A percentile compares a stretch with the other conserved stretches of the same genome.
Evolutionary conservation across 1,140 invertebrate species (phyloP).

Genomic region (Gryon sp.): DNA sequence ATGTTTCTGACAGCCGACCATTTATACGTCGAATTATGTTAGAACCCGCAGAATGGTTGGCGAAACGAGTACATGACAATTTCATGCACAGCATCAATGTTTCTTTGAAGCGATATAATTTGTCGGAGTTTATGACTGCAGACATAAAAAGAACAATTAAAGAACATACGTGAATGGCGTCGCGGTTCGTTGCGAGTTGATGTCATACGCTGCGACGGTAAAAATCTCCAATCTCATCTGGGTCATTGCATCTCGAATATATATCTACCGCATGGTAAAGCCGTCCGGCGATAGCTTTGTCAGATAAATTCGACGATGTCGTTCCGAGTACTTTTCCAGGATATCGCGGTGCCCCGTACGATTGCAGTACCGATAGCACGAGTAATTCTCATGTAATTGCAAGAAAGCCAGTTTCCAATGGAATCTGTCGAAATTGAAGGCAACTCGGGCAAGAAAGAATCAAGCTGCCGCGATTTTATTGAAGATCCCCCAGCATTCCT

Average conservation of each 20-base stretch:
- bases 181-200: conserved; percentile 26
- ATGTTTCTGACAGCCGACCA: not conserved
- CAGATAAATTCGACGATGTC: conserved; percentile 61
- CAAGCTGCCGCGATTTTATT: conserved; percentile 58
- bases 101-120: conserved; percentile 20
- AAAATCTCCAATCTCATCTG: conserved; percentile 58
- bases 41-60: no score
- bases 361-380: conserved; percentile 53
- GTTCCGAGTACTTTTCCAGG: conserved; percentile 50
- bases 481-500: conserved; percentile 49
- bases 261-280: conserved; percentile 50
- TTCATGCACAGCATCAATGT: conserved; percentile 1
- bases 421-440: conserved; percentile 61
- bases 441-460: conserved; percentile 50
- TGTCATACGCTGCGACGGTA: conserved; percentile 35
- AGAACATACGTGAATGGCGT: conserved; percentile 21
- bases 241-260: conserved; percentile 54
- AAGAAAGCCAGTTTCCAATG: conserved; percentile 61
- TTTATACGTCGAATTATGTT: conserved; percentile 14
- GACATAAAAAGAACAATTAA: conserved; percentile 50
- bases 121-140: conserved; percentile 13
- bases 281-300: conserved; percentile 55
- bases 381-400: conserved; percentile 62
- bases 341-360: conserved; percentile 56
- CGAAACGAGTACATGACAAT: no score